These are phyloP conservation scores for Pachycephala philippinensis DNA, from an alignment of 2,113 vertebrate genomes.

Conservation along the genomic window DNA sequence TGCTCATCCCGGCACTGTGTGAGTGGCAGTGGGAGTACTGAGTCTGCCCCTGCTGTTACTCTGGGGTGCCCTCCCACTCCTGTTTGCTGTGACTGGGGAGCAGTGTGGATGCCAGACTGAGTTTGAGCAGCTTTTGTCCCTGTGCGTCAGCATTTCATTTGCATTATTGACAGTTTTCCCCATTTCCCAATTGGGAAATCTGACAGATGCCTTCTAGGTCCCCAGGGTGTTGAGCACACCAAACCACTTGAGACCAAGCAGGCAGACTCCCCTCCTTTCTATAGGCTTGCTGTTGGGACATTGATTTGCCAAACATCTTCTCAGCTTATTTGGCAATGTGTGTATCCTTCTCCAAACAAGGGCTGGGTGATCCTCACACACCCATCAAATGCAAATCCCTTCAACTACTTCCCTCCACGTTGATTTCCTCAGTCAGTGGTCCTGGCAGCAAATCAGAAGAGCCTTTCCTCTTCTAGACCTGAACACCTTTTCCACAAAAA, in stretches of 20 bases:
- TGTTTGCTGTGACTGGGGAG: not conserved
- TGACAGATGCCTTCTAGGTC: not conserved
- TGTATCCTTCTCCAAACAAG: not conserved
- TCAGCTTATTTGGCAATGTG: not conserved
- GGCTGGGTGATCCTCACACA: not conserved
- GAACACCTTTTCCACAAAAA: not conserved
- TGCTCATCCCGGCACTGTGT: fast-evolving
- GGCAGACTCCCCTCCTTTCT: not conserved
- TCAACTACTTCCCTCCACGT: not conserved
- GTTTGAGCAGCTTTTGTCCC: not conserved
- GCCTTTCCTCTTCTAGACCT: not conserved
- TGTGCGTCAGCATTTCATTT: not conserved
- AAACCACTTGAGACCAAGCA: not conserved
- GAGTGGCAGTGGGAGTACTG: not conserved
- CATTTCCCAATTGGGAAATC: not conserved
- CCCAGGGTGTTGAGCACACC: not conserved
- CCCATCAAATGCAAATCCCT: not conserved
- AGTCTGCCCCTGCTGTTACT: not conserved
- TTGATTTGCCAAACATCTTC: not conserved
- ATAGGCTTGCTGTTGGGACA: not conserved
- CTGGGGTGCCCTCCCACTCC: not conserved
- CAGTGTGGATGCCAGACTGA: not conserved
- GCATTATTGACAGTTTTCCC: not conserved
- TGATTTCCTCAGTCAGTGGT: not conserved
- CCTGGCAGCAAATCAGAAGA: not conserved